Percentiles rank a stretch among this genome's conserved stretches.
phyloP scores from a whole-genome alignment of 2,113 vertebrate genomes.

The Nicator chloris region DNA sequence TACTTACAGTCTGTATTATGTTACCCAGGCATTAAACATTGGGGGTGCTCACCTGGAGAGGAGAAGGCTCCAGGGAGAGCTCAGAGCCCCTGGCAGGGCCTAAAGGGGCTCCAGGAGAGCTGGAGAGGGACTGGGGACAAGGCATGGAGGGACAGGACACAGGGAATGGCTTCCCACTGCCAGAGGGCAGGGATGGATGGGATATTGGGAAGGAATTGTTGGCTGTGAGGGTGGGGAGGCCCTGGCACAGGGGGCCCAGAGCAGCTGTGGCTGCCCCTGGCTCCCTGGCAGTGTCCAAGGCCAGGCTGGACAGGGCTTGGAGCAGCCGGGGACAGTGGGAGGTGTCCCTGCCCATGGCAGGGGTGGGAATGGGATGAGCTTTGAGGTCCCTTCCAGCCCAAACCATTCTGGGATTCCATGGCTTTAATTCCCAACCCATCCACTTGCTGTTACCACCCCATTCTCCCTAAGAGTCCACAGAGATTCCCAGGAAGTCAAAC shows the following conservation, averaged over 20 bases:
- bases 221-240: fast-evolving
- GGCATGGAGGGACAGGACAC: background rate
- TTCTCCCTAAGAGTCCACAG: background rate
- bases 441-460: background rate
- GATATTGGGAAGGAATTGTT: background rate
- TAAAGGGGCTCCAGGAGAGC: background rate
- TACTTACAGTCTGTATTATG: background rate
- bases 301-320: background rate
- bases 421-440: background rate
- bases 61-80: background rate
- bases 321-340: background rate
- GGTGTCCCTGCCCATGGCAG: background rate
- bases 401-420: background rate
- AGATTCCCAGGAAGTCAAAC: background rate
- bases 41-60: fast-evolving
- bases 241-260: background rate
- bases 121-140: background rate
- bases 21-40: background rate
- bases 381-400: fast-evolving
- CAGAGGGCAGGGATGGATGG: background rate
- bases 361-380: fast-evolving
- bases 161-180: background rate
- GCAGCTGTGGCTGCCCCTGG: background rate
- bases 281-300: background rate
- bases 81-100: background rate